phyloP scores from a whole-genome alignment of 1,140 invertebrate species.

The Lethrus apterus region DNA sequence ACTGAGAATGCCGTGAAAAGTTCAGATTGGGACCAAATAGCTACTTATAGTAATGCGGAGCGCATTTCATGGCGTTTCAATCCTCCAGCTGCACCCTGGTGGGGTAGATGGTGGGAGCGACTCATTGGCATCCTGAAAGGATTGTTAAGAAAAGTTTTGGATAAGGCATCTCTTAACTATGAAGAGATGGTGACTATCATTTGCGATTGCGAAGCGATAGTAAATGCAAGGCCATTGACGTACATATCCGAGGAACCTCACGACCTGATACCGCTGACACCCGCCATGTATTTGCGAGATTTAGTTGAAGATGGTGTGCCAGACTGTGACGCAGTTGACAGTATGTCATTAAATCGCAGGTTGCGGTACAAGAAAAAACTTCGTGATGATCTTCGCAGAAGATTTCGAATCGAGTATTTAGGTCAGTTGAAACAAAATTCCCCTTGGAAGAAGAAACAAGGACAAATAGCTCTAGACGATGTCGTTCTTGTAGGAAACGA shows the following conservation, averaged over 20 bases:
- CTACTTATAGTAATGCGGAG: neutral
- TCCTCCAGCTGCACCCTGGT: conserved; percentile 9
- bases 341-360: conserved; percentile 14
- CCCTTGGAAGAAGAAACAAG: neutral
- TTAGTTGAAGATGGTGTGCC: conserved; percentile 3
- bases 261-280: conserved; percentile 12
- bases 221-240: conserved; percentile 10
- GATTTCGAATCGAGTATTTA: conserved; percentile 15
- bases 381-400: conserved; percentile 12
- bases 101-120: conserved; percentile 7
- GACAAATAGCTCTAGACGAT: conserved; percentile 11
- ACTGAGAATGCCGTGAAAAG: conserved; percentile 5
- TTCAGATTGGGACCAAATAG: conserved; percentile 11
- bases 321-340: conserved; percentile 13
- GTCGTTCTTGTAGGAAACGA: conserved; percentile 13
- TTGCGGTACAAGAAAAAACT: conserved; percentile 13
- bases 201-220: conserved; percentile 4
- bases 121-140: conserved; percentile 1
- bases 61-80: neutral
- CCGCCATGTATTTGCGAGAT: conserved; percentile 9
- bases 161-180: neutral
- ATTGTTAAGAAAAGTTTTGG: neutral
- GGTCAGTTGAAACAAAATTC: conserved; percentile 14
- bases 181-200: conserved; percentile 7
- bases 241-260: conserved; percentile 5